Conservation (phyloP, 2,113 vertebrate species). For the Galbula dea region DNA sequence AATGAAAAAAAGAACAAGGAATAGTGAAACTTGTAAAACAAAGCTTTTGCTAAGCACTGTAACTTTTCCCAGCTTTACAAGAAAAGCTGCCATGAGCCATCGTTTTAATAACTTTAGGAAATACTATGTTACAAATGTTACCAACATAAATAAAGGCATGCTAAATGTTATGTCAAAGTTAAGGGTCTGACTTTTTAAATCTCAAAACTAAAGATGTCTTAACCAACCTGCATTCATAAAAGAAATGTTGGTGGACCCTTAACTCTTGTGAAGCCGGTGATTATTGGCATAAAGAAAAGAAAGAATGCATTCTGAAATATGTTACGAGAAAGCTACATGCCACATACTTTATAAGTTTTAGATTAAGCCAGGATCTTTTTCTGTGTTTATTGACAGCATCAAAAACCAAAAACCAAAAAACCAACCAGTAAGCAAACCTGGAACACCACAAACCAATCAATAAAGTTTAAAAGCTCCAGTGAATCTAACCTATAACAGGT, state of each 20-base stretch:
- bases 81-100: background rate
- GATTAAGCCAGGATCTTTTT: constrained; percentile 60
- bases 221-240: constrained; percentile 62
- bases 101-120: constrained; percentile 48
- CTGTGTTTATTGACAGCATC: constrained; percentile 64
- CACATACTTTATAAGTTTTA: constrained; percentile 53
- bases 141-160: constrained; percentile 12
- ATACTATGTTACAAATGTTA: constrained; percentile 19
- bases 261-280: constrained; percentile 65
- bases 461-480: constrained; percentile 79
- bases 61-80: constrained; percentile 9
- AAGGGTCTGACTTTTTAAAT: constrained; percentile 20
- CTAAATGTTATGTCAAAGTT: constrained; percentile 26
- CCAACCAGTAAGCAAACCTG: constrained; percentile 66
- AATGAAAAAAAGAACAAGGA: background rate
- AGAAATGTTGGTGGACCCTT: constrained; percentile 55
- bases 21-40: constrained; percentile 7
- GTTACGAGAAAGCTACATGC: constrained; percentile 23
- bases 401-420: background rate
- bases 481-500: constrained; percentile 81
- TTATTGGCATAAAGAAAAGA: constrained; percentile 67
- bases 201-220: background rate
- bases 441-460: constrained; percentile 75
- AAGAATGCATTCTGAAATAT: constrained; percentile 36
- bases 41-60: background rate